Evolutionary conservation across 2,797 vertebrate genomes (phyloP).

Genomic region (Clangula hyemalis): DNA sequence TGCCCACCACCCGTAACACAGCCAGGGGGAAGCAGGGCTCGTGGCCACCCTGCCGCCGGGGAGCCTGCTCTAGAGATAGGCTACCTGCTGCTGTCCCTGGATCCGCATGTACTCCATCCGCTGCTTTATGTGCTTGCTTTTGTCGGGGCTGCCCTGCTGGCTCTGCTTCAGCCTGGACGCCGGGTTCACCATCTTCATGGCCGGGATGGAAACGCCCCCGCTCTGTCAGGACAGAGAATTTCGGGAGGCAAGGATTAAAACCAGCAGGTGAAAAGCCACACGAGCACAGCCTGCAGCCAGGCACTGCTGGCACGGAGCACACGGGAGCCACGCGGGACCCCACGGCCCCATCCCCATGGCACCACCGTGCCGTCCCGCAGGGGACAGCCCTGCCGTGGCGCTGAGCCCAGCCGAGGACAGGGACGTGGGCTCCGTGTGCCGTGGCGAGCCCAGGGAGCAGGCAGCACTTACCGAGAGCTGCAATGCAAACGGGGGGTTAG

Average conservation of each 20-base stretch:
- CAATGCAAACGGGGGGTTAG: not conserved
- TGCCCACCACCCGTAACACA: not conserved
- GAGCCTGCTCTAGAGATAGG: constrained; percentile 77
- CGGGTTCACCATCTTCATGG: constrained; percentile 86
- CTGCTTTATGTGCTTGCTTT: constrained; percentile 90
- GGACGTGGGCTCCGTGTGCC: accelerated
- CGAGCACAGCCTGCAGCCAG: not conserved
- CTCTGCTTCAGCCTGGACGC: constrained; percentile 91
- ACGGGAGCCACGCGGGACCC: accelerated
- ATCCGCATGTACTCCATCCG: constrained; percentile 91
- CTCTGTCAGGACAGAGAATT: constrained; percentile 74
- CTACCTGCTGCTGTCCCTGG: constrained; percentile 96
- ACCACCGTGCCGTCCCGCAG: not conserved
- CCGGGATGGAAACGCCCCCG: constrained; percentile 80
- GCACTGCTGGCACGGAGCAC: accelerated
- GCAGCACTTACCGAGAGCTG: not conserved
- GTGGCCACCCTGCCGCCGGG: not conserved
- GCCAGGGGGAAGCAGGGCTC: not conserved
- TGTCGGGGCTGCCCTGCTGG: constrained; percentile 92
- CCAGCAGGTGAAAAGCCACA: accelerated
- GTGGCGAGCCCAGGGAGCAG: not conserved
- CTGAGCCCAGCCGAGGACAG: accelerated
- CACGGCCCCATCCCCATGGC: not conserved
- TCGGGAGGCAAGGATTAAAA: not conserved
- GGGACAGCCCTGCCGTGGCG: accelerated